Conservation (phyloP, 2,113 vertebrate genomes). For the Protomyctophum bolini region DNA sequence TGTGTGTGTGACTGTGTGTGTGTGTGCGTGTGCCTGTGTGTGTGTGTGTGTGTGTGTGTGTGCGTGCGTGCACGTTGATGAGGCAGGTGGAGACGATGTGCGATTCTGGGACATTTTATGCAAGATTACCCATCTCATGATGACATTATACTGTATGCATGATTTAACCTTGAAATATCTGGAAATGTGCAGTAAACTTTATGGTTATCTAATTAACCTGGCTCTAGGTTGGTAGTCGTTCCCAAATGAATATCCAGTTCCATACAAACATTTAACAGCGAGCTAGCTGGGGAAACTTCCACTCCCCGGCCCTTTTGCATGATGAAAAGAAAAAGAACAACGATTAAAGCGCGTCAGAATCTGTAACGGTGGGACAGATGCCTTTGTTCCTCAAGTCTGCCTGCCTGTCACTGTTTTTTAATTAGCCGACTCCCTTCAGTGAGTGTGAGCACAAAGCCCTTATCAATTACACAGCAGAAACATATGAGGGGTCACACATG, state of each 20-base stretch:
- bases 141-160: slow-evolving; percentile 5
- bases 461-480: slow-evolving; percentile 72
- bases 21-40: too few species aligned
- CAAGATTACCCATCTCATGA: slow-evolving; percentile 20
- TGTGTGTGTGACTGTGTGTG: too few species aligned
- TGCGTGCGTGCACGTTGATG: too few species aligned
- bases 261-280: neutral
- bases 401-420: slow-evolving; percentile 67
- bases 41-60: too few species aligned
- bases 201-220: neutral
- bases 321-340: slow-evolving; percentile 44
- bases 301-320: slow-evolving; percentile 26
- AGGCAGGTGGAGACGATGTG: neutral
- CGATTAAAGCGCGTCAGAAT: slow-evolving; percentile 54
- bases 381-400: slow-evolving; percentile 61
- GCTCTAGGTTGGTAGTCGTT: neutral
- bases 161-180: neutral
- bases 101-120: slow-evolving; percentile 5
- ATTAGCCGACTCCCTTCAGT: slow-evolving; percentile 64
- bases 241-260: neutral
- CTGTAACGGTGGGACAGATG: slow-evolving; percentile 41
- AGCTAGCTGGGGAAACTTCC: neutral
- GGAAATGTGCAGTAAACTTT: neutral
- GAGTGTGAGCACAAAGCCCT: slow-evolving; percentile 59
- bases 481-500: slow-evolving; percentile 54